These are phyloP conservation scores for Apostichopus parvimensis DNA, from an alignment of 35 echinoderm and acorn worm species.

Conservation along the genomic window DNA sequence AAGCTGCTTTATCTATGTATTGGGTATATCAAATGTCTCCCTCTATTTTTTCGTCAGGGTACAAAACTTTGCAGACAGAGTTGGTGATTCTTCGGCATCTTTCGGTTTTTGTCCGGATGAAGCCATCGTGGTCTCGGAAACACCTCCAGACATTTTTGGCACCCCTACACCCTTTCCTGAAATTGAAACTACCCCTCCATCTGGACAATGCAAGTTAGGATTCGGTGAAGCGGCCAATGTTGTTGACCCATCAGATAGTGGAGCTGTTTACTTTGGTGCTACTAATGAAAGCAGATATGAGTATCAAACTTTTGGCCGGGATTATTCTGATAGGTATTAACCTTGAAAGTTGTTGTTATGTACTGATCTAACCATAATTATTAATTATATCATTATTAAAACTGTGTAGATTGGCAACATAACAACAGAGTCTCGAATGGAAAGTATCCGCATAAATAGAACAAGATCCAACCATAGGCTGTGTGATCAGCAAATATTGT, in stretches of 20 bases:
- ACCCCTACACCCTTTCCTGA: not conserved
- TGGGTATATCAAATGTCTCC: not conserved
- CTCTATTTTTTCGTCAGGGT: not conserved
- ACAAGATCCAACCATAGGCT: too few species aligned
- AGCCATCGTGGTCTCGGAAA: constrained; percentile 4
- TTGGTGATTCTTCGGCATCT: not conserved
- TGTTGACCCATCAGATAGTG: constrained; percentile 8
- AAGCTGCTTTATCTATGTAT: too few species aligned
- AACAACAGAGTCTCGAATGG: too few species aligned
- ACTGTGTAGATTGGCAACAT: too few species aligned
- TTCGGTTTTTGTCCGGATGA: constrained; percentile 10
- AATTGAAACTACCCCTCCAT: not conserved
- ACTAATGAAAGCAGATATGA: constrained; percentile 53
- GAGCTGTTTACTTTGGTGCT: constrained; percentile 34
- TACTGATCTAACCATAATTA: too few species aligned
- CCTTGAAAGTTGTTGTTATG: not conserved
- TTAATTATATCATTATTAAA: too few species aligned
- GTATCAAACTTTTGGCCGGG: constrained; percentile 18
- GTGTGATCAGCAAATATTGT: too few species aligned
- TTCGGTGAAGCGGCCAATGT: not conserved
- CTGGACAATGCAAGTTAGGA: constrained; percentile 2
- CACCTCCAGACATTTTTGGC: not conserved
- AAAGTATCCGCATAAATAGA: too few species aligned
- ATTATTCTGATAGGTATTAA: not conserved
- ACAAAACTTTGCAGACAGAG: constrained; percentile 34